phyloP scores from a whole-genome alignment of 2,888 invertebrate genomes.

The Crepidodera aurea region DNA sequence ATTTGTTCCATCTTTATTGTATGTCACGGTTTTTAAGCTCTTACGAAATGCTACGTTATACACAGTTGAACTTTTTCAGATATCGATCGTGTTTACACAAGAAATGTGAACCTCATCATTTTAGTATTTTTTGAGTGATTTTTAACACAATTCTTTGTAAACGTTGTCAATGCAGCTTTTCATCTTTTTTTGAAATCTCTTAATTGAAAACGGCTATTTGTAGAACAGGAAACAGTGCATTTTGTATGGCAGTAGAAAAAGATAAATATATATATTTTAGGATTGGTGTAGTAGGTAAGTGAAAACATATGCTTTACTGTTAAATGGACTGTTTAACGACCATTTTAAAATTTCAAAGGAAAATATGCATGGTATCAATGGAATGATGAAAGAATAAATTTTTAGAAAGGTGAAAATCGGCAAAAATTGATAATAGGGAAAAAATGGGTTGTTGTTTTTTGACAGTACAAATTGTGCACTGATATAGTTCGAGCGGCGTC shows the following conservation, averaged over 20 bases:
- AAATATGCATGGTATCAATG: too few relatives aligned
- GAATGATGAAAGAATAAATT: too few relatives aligned
- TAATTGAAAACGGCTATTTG: background rate
- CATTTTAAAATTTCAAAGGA: too few relatives aligned
- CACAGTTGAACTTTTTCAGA: background rate
- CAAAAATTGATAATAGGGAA: too few relatives aligned
- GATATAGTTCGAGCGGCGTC: too few relatives aligned
- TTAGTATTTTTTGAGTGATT: too few relatives aligned
- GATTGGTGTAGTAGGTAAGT: background rate
- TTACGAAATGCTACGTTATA: background rate
- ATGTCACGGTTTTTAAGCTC: background rate
- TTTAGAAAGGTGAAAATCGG: too few relatives aligned
- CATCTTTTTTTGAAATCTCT: background rate
- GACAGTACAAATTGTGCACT: too few relatives aligned
- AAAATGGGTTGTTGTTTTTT: too few relatives aligned
- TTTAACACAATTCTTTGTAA: too few relatives aligned
- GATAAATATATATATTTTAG: background rate
- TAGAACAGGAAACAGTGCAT: background rate
- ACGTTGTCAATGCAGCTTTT: background rate
- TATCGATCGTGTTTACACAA: background rate
- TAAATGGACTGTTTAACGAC: background rate
- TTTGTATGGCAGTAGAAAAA: background rate
- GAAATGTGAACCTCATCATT: background rate
- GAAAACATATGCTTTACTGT: background rate
- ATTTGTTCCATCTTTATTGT: background rate